Conservation (phyloP, 2,113 vertebrate genomes). For the Neomonachus schauinslandi region DNA sequence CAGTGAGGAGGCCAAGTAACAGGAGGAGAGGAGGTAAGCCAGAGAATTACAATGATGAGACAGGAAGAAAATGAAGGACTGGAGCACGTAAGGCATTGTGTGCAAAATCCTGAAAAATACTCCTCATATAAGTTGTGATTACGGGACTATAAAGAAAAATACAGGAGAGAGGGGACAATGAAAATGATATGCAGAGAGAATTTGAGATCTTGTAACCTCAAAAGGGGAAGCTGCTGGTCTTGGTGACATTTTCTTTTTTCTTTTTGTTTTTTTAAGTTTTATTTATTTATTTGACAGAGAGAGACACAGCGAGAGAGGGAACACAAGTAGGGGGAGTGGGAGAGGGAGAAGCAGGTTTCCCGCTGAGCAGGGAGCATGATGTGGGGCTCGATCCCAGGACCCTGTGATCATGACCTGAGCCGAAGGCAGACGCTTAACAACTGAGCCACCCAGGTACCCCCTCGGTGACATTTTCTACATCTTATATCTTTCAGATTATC, state of each 20-base stretch:
- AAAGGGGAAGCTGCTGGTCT: neutral
- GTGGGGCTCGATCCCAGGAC: too few species aligned
- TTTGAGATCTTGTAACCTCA: neutral
- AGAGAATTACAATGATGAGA: neutral
- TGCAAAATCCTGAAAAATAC: neutral
- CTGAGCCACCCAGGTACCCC: too few species aligned
- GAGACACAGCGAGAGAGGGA: too few species aligned
- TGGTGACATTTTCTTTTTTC: neutral
- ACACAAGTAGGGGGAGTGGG: too few species aligned
- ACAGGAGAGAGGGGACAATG: neutral
- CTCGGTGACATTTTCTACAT: neutral
- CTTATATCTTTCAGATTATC: neutral
- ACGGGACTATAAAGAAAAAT: neutral
- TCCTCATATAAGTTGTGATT: neutral
- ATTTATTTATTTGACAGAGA: too few species aligned
- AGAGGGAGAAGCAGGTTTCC: too few species aligned
- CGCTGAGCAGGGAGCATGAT: too few species aligned
- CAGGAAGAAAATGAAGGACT: neutral
- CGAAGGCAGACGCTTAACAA: too few species aligned
- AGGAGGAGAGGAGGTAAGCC: neutral
- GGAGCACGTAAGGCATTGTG: neutral
- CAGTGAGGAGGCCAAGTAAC: neutral
- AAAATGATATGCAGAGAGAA: neutral
- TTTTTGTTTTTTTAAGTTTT: too few species aligned
- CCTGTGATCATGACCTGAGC: too few species aligned